These are phyloP conservation scores for Engystomops pustulosus DNA, from an alignment of 2,113 vertebrate genomes.

Conservation along the genomic window DNA sequence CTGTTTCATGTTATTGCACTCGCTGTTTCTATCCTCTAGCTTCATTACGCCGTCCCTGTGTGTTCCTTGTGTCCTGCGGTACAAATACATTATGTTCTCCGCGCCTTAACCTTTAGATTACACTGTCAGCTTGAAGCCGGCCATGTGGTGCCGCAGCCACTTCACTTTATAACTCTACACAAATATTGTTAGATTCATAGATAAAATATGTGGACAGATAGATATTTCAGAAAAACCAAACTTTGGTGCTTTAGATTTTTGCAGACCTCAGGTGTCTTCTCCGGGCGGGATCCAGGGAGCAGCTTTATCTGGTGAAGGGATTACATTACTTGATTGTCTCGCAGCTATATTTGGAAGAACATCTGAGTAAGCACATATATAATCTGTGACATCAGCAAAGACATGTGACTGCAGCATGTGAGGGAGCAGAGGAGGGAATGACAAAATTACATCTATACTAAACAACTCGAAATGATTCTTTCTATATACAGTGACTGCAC, in stretches of 20 bases:
- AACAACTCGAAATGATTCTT: too few species aligned
- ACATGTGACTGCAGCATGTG: constrained; percentile 3
- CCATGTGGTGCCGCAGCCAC: too few species aligned
- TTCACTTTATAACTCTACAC: too few species aligned
- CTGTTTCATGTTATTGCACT: too few species aligned
- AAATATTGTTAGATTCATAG: too few species aligned
- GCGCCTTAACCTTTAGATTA: background rate
- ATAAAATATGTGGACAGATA: too few species aligned
- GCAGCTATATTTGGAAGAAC: background rate
- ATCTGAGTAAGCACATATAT: constrained; percentile 44
- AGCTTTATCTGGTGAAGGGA: constrained; percentile 28
- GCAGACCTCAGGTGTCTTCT: background rate
- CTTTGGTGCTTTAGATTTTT: too few species aligned
- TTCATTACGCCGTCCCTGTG: background rate
- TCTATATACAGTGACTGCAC: too few species aligned
- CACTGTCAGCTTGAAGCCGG: too few species aligned
- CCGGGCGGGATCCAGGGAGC: background rate
- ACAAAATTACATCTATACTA: too few species aligned
- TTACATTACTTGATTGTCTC: constrained; percentile 50
- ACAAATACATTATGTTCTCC: background rate
- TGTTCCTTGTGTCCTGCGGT: background rate
- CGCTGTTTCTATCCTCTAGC: too few species aligned
- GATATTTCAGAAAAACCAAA: too few species aligned
- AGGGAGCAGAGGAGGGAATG: background rate
- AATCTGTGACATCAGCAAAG: constrained; percentile 40